Conservation (phyloP, 2,888 invertebrate genomes). For the Apamea anceps region DNA sequence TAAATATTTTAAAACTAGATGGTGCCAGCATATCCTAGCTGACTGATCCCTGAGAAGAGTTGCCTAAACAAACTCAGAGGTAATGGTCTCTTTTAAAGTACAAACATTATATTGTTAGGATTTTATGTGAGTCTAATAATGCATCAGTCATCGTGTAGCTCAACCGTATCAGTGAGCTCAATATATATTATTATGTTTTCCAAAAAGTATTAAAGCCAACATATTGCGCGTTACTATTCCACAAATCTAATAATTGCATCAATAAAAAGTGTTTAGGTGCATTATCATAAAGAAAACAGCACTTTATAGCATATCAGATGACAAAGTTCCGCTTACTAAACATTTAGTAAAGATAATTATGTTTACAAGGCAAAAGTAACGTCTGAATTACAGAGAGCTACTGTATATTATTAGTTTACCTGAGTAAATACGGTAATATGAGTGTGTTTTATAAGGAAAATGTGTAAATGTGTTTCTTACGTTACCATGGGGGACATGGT, state of each 20-base stretch:
- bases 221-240: not conserved
- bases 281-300: conserved; percentile 31
- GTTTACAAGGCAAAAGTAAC: conserved; percentile 40
- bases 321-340: conserved; percentile 20
- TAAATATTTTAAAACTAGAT: no score
- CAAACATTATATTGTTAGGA: no score
- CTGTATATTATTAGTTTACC: conserved; percentile 51
- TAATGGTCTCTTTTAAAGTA: no score
- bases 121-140: no score
- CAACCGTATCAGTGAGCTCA: no score
- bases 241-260: conserved; percentile 21
- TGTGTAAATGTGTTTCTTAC: conserved; percentile 24
- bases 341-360: conserved; percentile 39
- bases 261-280: conserved; percentile 29
- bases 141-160: not conserved
- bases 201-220: not conserved
- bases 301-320: conserved; percentile 3
- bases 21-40: no score
- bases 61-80: no score
- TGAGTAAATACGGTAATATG: conserved; percentile 40
- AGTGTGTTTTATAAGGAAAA: conserved; percentile 31
- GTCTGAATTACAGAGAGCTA: conserved; percentile 33
- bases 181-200: no score
- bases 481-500: conserved; percentile 13
- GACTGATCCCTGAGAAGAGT: no score